These are phyloP conservation scores for Speoplatyrhinus poulsoni DNA, from an alignment of 2,113 vertebrate genomes.

Conservation along the genomic window DNA sequence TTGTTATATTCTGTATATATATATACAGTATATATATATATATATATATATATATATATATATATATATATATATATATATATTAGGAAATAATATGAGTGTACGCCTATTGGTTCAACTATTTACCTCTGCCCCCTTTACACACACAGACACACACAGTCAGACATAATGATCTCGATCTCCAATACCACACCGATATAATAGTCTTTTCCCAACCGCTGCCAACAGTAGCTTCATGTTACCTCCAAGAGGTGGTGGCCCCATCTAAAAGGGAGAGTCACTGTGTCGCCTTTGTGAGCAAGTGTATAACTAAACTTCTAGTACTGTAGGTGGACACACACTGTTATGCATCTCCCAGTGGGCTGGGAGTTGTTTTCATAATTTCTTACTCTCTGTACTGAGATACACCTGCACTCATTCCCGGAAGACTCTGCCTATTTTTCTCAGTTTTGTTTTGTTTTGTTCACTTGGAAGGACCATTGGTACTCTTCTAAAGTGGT, in stretches of 20 bases:
- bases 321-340: constrained; percentile 14
- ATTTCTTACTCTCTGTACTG: neutral
- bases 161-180: neutral
- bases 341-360: constrained; percentile 37
- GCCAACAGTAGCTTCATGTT: constrained; percentile 37
- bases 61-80: no score
- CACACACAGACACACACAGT: no score
- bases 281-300: constrained; percentile 44
- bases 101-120: neutral
- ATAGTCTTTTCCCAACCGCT: constrained; percentile 1
- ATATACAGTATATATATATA: no score
- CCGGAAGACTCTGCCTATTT: neutral
- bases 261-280: constrained; percentile 21
- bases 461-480: neutral
- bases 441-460: neutral
- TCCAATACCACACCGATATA: constrained; percentile 4
- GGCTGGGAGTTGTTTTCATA: constrained; percentile 12
- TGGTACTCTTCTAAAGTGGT: neutral
- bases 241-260: constrained; percentile 38
- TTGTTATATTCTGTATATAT: no score
- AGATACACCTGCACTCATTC: neutral
- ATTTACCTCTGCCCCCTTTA: neutral
- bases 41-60: no score
- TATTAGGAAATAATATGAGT: neutral
- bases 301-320: constrained; percentile 45